A percentile compares a stretch with the other conserved stretches of the same genome.
Evolutionary conservation across 2,797 vertebrate species (phyloP).

Genomic region (Gastrophryne carolinensis): DNA sequence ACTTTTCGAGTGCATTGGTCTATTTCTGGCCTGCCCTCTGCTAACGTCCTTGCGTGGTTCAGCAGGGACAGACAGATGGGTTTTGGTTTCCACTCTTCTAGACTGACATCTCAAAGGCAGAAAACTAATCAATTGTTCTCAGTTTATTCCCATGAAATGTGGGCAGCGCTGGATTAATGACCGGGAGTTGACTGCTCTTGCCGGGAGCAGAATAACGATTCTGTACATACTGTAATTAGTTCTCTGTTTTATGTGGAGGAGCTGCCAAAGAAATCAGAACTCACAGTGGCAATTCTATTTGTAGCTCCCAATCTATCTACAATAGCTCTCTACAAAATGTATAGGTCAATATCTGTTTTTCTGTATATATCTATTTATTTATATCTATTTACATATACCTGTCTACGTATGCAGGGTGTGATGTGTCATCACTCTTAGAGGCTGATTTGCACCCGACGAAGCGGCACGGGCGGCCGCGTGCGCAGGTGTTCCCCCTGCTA

Average conservation of each 20-base stretch:
- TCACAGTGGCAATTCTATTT: background rate
- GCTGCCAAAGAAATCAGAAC: background rate
- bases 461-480: too few relatives aligned
- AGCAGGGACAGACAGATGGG: conserved; percentile 35
- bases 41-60: conserved; percentile 33
- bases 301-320: background rate
- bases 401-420: too few relatives aligned
- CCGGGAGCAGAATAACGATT: conserved; percentile 7
- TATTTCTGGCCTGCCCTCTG: conserved; percentile 18
- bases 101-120: conserved; percentile 36
- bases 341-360: background rate
- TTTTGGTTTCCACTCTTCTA: conserved; percentile 32
- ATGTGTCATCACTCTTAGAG: too few relatives aligned
- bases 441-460: too few relatives aligned
- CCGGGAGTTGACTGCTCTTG: conserved; percentile 11
- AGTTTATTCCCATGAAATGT: conserved; percentile 42
- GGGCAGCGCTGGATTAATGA: conserved; percentile 35
- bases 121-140: conserved; percentile 49
- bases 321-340: background rate
- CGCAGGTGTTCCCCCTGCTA: too few relatives aligned
- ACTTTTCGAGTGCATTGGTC: too few relatives aligned
- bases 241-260: too few relatives aligned
- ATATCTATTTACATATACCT: too few relatives aligned
- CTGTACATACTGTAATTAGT: conserved; percentile 32
- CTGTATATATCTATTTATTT: background rate